Evolutionary conservation across 2,113 vertebrate genomes (phyloP).

Genomic region (Nesospiza acunhae): DNA sequence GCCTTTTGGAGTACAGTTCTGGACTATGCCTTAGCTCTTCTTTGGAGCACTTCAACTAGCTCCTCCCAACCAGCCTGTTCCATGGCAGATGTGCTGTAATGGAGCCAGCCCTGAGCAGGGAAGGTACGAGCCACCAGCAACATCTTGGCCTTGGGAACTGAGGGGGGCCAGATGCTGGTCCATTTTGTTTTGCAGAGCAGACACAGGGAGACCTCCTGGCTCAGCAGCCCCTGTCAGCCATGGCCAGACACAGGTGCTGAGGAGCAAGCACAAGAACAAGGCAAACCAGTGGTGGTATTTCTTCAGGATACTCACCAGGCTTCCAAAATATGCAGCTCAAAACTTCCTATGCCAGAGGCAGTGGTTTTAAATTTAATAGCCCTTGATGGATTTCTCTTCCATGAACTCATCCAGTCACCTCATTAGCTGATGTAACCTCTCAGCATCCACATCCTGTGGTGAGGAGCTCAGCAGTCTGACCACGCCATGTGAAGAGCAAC

Average conservation of each 20-base stretch:
- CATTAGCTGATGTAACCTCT: slow-evolving; percentile 62
- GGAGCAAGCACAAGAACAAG: neutral
- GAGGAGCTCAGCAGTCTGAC: neutral
- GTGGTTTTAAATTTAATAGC: slow-evolving; percentile 55
- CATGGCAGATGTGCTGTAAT: accelerated
- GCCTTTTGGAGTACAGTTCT: neutral
- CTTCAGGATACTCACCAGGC: neutral
- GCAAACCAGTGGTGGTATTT: neutral
- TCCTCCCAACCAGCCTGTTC: neutral
- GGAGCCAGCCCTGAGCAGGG: neutral
- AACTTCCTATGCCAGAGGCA: slow-evolving; percentile 20
- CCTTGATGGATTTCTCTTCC: slow-evolving; percentile 51
- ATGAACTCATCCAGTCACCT: slow-evolving; percentile 61
- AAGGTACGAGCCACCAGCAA: neutral
- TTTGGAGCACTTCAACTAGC: neutral
- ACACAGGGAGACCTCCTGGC: neutral
- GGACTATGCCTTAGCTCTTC: neutral
- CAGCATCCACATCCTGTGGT: slow-evolving; percentile 51
- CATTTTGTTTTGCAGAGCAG: neutral
- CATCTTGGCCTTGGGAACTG: neutral
- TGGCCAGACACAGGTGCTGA: neutral
- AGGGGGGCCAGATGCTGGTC: accelerated
- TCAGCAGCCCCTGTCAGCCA: neutral
- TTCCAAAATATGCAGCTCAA: slow-evolving; percentile 18
- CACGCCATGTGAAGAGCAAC: neutral